Percentiles rank a stretch among this genome's conserved stretches.
These are phyloP conservation scores for Cistogaster globosa DNA, from an alignment of 2,888 invertebrate species.

Conservation along the genomic window DNA sequence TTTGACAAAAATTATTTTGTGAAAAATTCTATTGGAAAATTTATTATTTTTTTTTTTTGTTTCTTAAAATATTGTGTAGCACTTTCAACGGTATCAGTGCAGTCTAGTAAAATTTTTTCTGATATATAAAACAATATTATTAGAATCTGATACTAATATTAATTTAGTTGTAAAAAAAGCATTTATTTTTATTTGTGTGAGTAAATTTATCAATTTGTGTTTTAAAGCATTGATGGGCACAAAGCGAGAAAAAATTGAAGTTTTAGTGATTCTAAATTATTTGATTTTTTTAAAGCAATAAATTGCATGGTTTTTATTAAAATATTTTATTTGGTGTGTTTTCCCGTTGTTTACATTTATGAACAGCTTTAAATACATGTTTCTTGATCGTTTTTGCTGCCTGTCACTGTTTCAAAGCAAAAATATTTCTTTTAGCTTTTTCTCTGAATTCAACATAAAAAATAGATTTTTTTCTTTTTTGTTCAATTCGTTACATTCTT, in stretches of 20 bases:
- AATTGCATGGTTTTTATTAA: not conserved
- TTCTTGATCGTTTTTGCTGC: not conserved
- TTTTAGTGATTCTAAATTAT: too few relatives aligned
- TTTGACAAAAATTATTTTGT: too few relatives aligned
- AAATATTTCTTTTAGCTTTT: slow-evolving; percentile 39
- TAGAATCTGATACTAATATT: slow-evolving; percentile 35
- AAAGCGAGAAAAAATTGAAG: not conserved
- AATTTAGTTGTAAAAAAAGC: slow-evolving; percentile 48
- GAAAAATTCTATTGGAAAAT: too few relatives aligned
- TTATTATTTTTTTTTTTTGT: too few relatives aligned
- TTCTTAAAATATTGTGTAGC: too few relatives aligned
- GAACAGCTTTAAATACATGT: too few relatives aligned
- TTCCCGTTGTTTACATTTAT: not conserved
- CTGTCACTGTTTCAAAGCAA: slow-evolving; percentile 10
- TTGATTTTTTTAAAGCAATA: not conserved
- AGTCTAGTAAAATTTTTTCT: not conserved
- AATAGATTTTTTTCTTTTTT: slow-evolving; percentile 4
- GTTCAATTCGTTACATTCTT: slow-evolving; percentile 60
- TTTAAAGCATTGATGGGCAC: not conserved
- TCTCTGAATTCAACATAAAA: slow-evolving; percentile 32
- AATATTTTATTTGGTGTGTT: not conserved
- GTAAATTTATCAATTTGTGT: not conserved
- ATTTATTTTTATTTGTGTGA: slow-evolving; percentile 53
- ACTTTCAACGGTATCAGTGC: too few relatives aligned
- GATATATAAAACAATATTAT: not conserved